Conservation (phyloP, 2,888 invertebrate genomes). For the Coecobrya sp. region DNA sequence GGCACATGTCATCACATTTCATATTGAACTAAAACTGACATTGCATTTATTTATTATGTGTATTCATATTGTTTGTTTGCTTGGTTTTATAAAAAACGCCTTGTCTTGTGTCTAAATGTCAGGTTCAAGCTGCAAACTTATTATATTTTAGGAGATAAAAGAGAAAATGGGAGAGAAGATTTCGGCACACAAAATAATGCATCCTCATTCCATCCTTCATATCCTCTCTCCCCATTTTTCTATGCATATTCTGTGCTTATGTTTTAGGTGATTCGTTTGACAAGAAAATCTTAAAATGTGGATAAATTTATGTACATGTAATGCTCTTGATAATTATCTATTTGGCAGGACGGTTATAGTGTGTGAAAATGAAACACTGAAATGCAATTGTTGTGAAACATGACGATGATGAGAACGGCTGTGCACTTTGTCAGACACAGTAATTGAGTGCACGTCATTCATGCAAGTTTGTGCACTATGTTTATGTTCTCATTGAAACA, state of each 20-base stretch:
- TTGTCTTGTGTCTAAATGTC: constrained; percentile 5
- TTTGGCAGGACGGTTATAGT: neutral
- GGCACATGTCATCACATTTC: constrained; percentile 49
- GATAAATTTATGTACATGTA: neutral
- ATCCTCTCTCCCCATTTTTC: neutral
- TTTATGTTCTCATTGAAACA: neutral
- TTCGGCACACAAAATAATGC: neutral
- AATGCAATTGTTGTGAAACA: neutral
- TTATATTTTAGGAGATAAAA: neutral
- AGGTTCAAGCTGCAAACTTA: constrained; percentile 16
- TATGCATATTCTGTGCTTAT: neutral
- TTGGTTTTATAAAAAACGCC: neutral
- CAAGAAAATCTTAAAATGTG: constrained; percentile 17
- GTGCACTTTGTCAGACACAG: neutral
- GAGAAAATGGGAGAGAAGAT: neutral
- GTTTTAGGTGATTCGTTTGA: neutral
- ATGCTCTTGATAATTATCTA: neutral
- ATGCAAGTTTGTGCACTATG: neutral
- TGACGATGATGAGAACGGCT: neutral
- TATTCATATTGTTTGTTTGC: neutral
- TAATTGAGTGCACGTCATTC: neutral
- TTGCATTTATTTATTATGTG: neutral
- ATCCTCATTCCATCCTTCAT: neutral
- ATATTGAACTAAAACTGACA: constrained; percentile 19
- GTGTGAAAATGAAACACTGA: neutral